A percentile compares a stretch with the other conserved stretches of the same genome.
These are phyloP conservation scores for Ptyas mucosa DNA, from an alignment of 2,113 vertebrate genomes.

Conservation along the genomic window DNA sequence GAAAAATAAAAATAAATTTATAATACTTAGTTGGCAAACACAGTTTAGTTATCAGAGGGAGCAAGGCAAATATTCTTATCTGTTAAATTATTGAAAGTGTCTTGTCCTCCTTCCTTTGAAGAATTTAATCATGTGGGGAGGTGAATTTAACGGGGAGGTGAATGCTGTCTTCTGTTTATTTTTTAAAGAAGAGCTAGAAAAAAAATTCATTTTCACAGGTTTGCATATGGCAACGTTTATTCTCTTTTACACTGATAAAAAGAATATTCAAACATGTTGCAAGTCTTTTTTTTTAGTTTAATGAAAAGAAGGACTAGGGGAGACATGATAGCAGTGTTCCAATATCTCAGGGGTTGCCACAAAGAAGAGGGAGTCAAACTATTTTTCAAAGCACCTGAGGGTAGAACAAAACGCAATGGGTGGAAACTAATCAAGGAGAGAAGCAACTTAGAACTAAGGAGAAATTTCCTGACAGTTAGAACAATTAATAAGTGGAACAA, in stretches of 20 bases:
- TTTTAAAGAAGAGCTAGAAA: background rate
- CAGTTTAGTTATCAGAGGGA: background rate
- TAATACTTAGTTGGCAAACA: background rate
- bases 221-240: background rate
- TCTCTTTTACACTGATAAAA: background rate
- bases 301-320: too few species aligned
- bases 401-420: too few species aligned
- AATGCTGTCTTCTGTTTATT: background rate
- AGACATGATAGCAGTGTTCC: too few species aligned
- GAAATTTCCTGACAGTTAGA: too few species aligned
- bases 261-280: background rate
- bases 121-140: background rate
- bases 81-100: background rate
- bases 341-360: too few species aligned
- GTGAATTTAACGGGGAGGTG: background rate
- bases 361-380: too few species aligned
- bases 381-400: too few species aligned
- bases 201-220: background rate
- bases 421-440: too few species aligned
- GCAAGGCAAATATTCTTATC: background rate
- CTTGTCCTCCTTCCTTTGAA: background rate
- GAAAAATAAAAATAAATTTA: background rate
- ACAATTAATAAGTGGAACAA: too few species aligned
- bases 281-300: background rate
- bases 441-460: too few species aligned